Percentiles rank a stretch among this genome's conserved stretches.
Evolutionary conservation across 2,888 invertebrate species (phyloP).

Genomic region (Temnothorax rugatulus): DNA sequence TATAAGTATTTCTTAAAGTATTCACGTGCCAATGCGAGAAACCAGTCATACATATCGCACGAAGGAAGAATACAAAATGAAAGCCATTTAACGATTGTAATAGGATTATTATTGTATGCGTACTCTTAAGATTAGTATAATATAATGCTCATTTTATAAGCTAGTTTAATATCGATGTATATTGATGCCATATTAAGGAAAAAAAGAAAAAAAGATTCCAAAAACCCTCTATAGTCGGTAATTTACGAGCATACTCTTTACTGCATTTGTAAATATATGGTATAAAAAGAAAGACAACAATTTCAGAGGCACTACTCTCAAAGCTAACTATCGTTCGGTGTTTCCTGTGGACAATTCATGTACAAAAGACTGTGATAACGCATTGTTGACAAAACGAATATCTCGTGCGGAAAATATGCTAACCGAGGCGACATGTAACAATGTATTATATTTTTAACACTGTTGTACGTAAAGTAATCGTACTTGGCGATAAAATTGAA

Average conservation of each 20-base stretch:
- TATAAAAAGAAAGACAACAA: neutral
- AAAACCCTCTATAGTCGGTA: neutral
- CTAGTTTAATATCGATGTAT: conserved; percentile 56
- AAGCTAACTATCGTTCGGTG: conserved; percentile 23
- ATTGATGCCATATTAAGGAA: conserved; percentile 36
- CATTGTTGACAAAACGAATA: conserved; percentile 58
- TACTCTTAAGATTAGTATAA: conserved; percentile 61
- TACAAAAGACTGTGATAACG: conserved; percentile 72
- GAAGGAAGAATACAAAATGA: conserved; percentile 62
- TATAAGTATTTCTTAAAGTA: conserved; percentile 18
- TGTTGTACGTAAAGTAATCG: conserved; percentile 7
- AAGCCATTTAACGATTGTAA: conserved; percentile 55
- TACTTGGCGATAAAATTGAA: conserved; percentile 37
- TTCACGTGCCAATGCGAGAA: conserved; percentile 63
- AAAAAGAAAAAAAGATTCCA: neutral
- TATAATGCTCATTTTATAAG: conserved; percentile 53
- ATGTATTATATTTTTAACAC: conserved; percentile 65
- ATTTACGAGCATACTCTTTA: conserved; percentile 9
- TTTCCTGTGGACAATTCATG: conserved; percentile 59
- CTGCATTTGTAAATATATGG: conserved; percentile 39
- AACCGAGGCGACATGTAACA: conserved; percentile 1
- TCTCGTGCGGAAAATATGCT: conserved; percentile 58
- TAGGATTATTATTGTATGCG: conserved; percentile 65
- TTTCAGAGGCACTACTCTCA: neutral
- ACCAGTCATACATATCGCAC: conserved; percentile 54